Evolutionary conservation across 2,888 invertebrate species (phyloP).

Genomic region (Barypeithes pellucidus): DNA sequence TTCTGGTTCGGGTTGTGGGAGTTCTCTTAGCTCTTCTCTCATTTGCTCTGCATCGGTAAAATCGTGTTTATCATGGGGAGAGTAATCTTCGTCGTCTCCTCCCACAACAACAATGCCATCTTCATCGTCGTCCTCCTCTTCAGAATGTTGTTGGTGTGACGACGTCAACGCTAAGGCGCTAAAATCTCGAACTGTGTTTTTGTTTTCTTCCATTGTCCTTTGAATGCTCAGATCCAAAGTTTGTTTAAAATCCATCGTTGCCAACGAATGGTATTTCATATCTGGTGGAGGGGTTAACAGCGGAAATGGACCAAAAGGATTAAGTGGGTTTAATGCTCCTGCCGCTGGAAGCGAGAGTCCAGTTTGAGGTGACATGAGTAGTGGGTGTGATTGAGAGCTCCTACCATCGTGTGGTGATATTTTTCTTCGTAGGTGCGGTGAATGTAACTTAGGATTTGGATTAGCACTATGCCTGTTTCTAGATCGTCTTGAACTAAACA

Average conservation of each 20-base stretch:
- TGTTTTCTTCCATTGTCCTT: conserved; percentile 70
- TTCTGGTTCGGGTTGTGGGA: conserved; percentile 6
- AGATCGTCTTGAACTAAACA: conserved; percentile 97
- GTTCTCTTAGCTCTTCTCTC: conserved; percentile 23
- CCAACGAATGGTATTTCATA: conserved; percentile 76
- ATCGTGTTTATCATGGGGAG: conserved; percentile 61
- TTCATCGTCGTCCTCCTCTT: conserved; percentile 80
- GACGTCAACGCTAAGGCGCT: conserved; percentile 62
- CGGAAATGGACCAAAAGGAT: conserved; percentile 87
- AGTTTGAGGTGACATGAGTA: conserved; percentile 83
- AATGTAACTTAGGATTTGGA: conserved; percentile 98
- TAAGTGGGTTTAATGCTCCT: conserved; percentile 78
- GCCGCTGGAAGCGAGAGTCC: conserved; percentile 76
- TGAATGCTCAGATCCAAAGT: conserved; percentile 75
- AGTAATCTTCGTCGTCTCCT: conserved; percentile 74
- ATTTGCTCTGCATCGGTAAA: conserved; percentile 25
- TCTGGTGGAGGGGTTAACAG: conserved; percentile 81
- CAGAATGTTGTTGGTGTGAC: conserved; percentile 68
- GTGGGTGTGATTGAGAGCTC: conserved; percentile 88
- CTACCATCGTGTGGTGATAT: conserved; percentile 95
- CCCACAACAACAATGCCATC: conserved; percentile 87
- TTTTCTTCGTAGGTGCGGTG: conserved; percentile 93
- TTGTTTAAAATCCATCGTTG: conserved; percentile 79
- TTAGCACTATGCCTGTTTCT: conserved; percentile 98
- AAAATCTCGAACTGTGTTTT: conserved; percentile 63